These are phyloP conservation scores for Druceiella hillmani DNA, from an alignment of 2,888 invertebrate genomes.

Conservation along the genomic window DNA sequence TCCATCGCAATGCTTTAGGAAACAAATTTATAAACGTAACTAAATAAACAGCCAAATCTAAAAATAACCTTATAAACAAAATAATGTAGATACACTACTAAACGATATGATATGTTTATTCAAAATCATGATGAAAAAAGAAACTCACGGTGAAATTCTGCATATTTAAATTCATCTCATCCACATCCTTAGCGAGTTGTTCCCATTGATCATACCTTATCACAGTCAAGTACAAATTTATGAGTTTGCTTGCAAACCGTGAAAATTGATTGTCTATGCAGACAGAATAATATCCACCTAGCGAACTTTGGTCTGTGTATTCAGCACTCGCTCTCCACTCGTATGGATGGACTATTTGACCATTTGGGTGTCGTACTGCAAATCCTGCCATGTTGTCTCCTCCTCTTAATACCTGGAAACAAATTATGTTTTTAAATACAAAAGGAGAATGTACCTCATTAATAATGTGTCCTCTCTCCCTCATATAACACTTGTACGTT, in stretches of 20 bases:
- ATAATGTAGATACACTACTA: too few relatives aligned
- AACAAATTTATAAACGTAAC: too few relatives aligned
- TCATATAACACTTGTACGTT: too few relatives aligned
- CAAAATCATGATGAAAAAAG: slow-evolving; percentile 5
- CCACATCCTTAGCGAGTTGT: slow-evolving; percentile 82
- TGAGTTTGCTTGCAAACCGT: slow-evolving; percentile 81
- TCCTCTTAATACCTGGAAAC: slow-evolving; percentile 75
- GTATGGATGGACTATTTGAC: slow-evolving; percentile 82
- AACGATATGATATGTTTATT: too few relatives aligned
- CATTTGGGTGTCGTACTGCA: slow-evolving; percentile 80
- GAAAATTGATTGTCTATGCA: slow-evolving; percentile 94
- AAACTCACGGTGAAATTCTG: slow-evolving; percentile 81
- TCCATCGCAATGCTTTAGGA: too few relatives aligned
- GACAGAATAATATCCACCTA: slow-evolving; percentile 84
- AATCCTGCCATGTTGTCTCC: slow-evolving; percentile 94
- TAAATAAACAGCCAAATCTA: too few relatives aligned
- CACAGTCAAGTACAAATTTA: slow-evolving; percentile 86
- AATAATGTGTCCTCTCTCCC: too few relatives aligned
- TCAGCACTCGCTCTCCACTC: slow-evolving; percentile 87
- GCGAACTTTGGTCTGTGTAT: slow-evolving; percentile 76
- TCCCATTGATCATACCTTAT: slow-evolving; percentile 93
- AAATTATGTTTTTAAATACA: slow-evolving; percentile 9
- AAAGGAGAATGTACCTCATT: too few relatives aligned
- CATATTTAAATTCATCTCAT: slow-evolving; percentile 80
- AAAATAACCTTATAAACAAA: too few relatives aligned